Conservation (phyloP, 2,113 vertebrate species). For the Eonycteris spelaea region DNA sequence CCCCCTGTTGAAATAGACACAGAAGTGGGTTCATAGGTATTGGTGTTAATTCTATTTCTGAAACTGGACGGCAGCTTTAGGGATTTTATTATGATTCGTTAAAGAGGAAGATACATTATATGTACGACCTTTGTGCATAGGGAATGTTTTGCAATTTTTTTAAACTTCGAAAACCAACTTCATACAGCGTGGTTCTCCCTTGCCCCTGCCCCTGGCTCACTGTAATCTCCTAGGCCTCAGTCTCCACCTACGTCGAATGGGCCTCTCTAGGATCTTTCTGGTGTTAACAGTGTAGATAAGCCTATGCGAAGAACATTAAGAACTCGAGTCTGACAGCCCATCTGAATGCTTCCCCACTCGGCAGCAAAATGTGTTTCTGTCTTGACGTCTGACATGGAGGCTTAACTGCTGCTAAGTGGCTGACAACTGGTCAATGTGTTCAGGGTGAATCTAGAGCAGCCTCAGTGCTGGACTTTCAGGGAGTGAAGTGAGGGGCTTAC, state of each 20-base stretch:
- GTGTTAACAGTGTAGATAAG: not conserved
- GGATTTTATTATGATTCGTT: not conserved
- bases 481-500: not conserved
- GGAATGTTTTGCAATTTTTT: not conserved
- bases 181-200: not conserved
- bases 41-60: not conserved
- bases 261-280: not conserved
- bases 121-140: not conserved
- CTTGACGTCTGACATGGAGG: conserved; percentile 48
- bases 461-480: not conserved
- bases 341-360: conserved; percentile 16
- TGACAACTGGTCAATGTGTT: conserved; percentile 29
- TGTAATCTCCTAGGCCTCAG: not conserved
- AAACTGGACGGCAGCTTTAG: not conserved
- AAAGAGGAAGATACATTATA: not conserved
- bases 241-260: not conserved
- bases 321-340: not conserved
- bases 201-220: not conserved
- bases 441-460: not conserved
- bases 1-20: not conserved
- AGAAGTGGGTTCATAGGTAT: not conserved
- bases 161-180: not conserved
- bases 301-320: not conserved
- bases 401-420: conserved; percentile 51
- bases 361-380: conserved; percentile 58